These are phyloP conservation scores for Lota lota DNA, from an alignment of 2,113 vertebrate genomes.

Conservation along the genomic window DNA sequence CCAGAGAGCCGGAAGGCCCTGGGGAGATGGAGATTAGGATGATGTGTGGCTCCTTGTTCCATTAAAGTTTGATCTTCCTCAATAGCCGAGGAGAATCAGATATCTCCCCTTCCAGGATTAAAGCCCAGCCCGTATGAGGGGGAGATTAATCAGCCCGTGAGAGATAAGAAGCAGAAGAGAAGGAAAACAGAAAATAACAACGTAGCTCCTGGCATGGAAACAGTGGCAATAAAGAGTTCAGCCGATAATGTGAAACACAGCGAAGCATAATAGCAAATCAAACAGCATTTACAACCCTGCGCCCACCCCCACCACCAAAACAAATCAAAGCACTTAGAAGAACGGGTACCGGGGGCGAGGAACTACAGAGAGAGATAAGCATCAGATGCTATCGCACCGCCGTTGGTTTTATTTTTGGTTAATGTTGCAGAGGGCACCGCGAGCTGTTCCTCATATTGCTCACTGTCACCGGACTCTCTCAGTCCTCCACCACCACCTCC, in stretches of 20 bases:
- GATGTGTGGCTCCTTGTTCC: conserved; percentile 72
- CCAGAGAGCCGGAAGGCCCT: conserved; percentile 64
- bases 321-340: conserved; percentile 60
- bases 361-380: conserved; percentile 49
- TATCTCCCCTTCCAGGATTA: conserved; percentile 71
- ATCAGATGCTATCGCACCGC: conserved; percentile 38
- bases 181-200: conserved; percentile 44
- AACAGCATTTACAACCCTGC: conserved; percentile 49
- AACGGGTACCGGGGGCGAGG: conserved; percentile 42
- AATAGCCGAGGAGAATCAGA: conserved; percentile 74
- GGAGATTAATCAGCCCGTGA: conserved; percentile 69
- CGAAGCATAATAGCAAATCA: conserved; percentile 65
- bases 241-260: conserved; percentile 70
- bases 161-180: conserved; percentile 30
- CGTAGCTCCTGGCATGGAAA: conserved; percentile 68
- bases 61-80: conserved; percentile 75
- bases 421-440: conserved; percentile 52
- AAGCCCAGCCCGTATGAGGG: conserved; percentile 66
- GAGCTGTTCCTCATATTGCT: conserved; percentile 66
- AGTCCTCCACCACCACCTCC: too few species aligned
- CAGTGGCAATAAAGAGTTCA: conserved; percentile 71
- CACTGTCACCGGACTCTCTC: conserved; percentile 62
- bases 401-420: conserved; percentile 54
- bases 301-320: conserved; percentile 29
- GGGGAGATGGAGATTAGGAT: conserved; percentile 71